A percentile compares a stretch with the other conserved stretches of the same genome.
Evolutionary conservation across 1,140 invertebrate genomes (phyloP).

Genomic region (Ganaspis sp.): DNA sequence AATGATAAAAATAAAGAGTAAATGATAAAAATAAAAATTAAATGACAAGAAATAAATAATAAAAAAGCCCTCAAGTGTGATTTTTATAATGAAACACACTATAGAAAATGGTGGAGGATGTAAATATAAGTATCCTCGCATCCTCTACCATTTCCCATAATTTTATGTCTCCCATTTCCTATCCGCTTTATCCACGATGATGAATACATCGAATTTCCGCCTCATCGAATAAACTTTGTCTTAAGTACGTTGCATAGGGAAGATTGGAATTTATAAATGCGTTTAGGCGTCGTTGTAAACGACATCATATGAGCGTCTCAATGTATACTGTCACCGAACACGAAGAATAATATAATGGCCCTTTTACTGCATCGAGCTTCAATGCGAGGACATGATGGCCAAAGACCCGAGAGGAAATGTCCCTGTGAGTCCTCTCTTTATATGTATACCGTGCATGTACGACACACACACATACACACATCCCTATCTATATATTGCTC

Average conservation of each 20-base stretch:
- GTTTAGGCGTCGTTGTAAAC: conserved; percentile 31
- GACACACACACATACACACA: no score
- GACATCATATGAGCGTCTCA: conserved; percentile 2
- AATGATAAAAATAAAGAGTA: no score
- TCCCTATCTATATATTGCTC: background rate
- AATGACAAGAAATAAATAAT: no score
- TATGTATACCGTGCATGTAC: background rate
- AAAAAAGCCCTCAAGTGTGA: no score
- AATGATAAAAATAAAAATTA: no score
- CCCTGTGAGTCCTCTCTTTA: background rate
- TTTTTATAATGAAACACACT: no score
- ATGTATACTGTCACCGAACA: conserved; percentile 23
- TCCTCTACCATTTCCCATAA: no score
- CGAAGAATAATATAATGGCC: conserved; percentile 25
- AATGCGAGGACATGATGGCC: conserved; percentile 26
- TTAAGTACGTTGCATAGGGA: background rate
- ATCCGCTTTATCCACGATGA: background rate
- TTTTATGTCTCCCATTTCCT: no score
- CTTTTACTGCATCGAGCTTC: conserved; percentile 26
- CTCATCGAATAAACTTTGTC: conserved; percentile 2
- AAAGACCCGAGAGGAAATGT: background rate
- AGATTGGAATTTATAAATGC: conserved; percentile 22
- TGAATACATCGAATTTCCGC: background rate
- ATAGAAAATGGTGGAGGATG: no score
- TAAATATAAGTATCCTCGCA: no score